phyloP scores from a whole-genome alignment of 2,113 vertebrate species.

The Thryonomys swinderianus region DNA sequence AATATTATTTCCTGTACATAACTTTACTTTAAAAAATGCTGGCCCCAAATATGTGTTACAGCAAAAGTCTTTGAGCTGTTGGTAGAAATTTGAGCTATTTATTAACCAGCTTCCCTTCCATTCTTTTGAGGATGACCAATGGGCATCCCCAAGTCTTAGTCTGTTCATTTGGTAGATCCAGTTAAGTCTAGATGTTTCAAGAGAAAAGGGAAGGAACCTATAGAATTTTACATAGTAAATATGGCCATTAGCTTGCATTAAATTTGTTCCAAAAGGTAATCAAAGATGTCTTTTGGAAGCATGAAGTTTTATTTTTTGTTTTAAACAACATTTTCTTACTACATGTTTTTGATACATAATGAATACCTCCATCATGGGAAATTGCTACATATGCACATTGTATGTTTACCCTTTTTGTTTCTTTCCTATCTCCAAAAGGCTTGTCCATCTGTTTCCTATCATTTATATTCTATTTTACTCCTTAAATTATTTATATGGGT shows the following conservation, averaged over 20 bases:
- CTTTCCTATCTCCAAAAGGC: background rate
- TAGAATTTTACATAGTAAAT: background rate
- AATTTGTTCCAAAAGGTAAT: background rate
- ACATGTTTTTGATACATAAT: background rate
- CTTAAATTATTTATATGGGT: background rate
- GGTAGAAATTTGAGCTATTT: background rate
- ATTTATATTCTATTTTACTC: background rate
- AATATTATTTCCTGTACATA: slow-evolving; percentile 28
- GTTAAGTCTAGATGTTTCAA: background rate
- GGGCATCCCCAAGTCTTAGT: rapidly evolving
- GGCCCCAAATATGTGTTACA: background rate
- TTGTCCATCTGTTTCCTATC: background rate
- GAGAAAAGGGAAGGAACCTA: background rate
- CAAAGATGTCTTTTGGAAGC: background rate
- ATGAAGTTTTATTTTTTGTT: background rate
- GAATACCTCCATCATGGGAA: background rate
- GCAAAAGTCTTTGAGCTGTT: background rate
- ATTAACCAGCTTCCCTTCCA: background rate
- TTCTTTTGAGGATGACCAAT: background rate
- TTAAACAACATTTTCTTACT: background rate
- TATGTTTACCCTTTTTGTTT: background rate
- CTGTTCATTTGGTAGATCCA: background rate
- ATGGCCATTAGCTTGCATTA: rapidly evolving
- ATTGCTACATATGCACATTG: too few species aligned
- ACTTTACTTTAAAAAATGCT: background rate